phyloP scores from a whole-genome alignment of 2,797 vertebrate species.

The Pseudochirops corinnae region DNA sequence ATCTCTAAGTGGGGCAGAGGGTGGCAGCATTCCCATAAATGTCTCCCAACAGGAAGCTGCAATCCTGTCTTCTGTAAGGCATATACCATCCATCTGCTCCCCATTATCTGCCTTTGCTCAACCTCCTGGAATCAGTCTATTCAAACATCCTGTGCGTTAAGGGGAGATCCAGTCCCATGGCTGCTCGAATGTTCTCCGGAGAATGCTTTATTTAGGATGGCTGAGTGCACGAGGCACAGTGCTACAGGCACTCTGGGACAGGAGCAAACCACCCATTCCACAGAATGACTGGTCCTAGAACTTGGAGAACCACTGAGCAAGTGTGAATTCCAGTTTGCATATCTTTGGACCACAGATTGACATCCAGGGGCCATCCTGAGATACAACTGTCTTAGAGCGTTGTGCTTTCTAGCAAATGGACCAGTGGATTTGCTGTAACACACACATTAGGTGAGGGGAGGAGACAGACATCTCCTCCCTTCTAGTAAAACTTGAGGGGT shows the following conservation, averaged over 20 bases:
- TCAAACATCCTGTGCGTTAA: background rate
- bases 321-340: background rate
- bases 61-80: background rate
- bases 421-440: too few relatives aligned
- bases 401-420: background rate
- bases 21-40: background rate
- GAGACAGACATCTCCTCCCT: background rate
- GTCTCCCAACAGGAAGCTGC: background rate
- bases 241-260: background rate
- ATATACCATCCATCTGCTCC: background rate
- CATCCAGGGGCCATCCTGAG: background rate
- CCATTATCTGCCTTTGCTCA: background rate
- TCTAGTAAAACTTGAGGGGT: too few relatives aligned
- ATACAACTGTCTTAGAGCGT: background rate
- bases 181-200: background rate
- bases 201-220: background rate
- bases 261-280: background rate
- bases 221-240: background rate
- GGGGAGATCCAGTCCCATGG: background rate
- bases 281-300: background rate
- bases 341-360: background rate
- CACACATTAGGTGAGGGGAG: background rate
- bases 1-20: background rate
- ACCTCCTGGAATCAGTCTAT: background rate
- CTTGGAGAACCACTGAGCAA: background rate